A percentile compares a stretch with the other conserved stretches of the same genome.
Evolutionary conservation across 2,888 invertebrate species (phyloP).

Genomic region (Yponomeuta evonymella): DNA sequence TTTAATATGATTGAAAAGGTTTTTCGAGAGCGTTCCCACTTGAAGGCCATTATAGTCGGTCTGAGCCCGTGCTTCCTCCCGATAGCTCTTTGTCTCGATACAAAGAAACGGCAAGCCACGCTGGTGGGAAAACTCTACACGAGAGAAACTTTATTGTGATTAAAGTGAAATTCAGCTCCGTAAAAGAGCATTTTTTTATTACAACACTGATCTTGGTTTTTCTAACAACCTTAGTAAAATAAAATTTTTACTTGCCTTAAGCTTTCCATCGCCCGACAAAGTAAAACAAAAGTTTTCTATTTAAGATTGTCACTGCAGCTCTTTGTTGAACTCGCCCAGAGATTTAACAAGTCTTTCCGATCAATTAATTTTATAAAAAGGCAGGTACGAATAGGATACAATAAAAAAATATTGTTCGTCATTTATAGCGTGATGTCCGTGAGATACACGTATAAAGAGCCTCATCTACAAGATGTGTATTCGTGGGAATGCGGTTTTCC

Average conservation of each 20-base stretch:
- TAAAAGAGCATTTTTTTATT: not conserved
- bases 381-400: conserved; percentile 32
- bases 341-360: conserved; percentile 38
- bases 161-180: not conserved
- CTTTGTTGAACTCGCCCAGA: not conserved
- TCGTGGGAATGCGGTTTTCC: not conserved
- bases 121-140: not conserved
- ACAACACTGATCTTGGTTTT: not conserved
- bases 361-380: conserved; percentile 52
- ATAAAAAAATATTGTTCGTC: not conserved
- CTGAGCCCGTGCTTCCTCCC: conserved; percentile 2
- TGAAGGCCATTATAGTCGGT: conserved; percentile 1
- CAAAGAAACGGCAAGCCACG: not conserved
- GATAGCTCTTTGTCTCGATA: not conserved
- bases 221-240: too few relatives aligned
- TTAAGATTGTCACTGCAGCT: not conserved
- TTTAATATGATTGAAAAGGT: conserved; percentile 29
- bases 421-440: conserved; percentile 10
- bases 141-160: not conserved
- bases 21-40: conserved; percentile 11
- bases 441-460: conserved; percentile 7
- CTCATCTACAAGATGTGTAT: conserved; percentile 6
- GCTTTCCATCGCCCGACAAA: not conserved
- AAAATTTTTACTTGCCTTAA: too few relatives aligned
- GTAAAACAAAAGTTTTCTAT: not conserved